Base-by-base conservation (phyloP, 2,888 invertebrate species). In the Aproaerema taeniolella region DNA sequence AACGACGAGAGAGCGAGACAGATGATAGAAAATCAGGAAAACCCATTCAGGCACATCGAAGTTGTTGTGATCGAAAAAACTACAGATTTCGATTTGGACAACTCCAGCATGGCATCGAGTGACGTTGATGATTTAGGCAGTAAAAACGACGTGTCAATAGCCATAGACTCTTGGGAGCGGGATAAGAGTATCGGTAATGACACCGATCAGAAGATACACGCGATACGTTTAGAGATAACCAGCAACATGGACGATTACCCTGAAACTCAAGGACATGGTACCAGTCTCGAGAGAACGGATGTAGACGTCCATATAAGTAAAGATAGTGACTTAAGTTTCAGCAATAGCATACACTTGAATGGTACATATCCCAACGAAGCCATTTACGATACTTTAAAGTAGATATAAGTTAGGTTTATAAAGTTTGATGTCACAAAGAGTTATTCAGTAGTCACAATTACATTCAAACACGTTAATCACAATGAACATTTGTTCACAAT, bases 351-450 rank as follows among this genome's bases (percentile, higher is more conserved):
- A 64, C 85, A 86, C 66, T 73, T 86, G 62, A 86, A 86, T 78
- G 86, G 86, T 80, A 83, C 81, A 74, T 86, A 86, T 72, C 82
- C 85, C 71, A 83, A 72, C 77, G 86, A 86, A 71, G 85, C 85
- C 81, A 86, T 86, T 64, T 86, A 86, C 50, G 86, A 86, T 79
- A 86, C 86, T 50, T 77, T 86, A 70, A 85, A 86, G 55, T 86
- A 85, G 66, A 47, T 51, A 48, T 30, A n/a, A 17, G 11, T 34
- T 39, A 38, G 32, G 32, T 20, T 17, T 26, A 31, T 12, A 38
- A 39, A 38, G 34, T 25, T 30, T 34, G 17, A 24, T 16, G 30
- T 42, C 38, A 42, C 42, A 42, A 38, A 42, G 33, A 30, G 38
- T 38, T 34, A 34, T 38, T 31, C 33, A 12, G n/a, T 30, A 39